A percentile compares a stretch with the other conserved stretches of the same genome.
Conservation (phyloP, 2,113 vertebrate species). For the Nothobranchius furzeri region DNA sequence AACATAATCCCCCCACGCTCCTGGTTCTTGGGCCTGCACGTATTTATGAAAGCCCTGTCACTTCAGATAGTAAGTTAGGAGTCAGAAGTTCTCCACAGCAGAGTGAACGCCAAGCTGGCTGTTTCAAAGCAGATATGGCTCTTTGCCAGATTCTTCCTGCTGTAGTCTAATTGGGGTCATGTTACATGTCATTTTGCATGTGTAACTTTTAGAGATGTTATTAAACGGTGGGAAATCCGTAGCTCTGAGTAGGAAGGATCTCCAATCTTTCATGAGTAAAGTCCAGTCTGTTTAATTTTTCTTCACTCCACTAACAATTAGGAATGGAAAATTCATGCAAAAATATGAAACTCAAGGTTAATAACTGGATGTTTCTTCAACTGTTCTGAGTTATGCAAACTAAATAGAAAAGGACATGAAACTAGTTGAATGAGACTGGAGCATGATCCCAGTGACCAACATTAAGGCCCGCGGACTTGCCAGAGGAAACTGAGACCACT, state of each 20-base stretch:
- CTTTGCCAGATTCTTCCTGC: conserved; percentile 58
- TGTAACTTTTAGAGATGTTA: conserved; percentile 61
- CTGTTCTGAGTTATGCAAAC: too few relatives aligned
- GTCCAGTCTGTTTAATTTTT: background rate
- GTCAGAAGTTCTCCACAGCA: conserved; percentile 60
- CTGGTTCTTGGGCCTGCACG: conserved; percentile 55
- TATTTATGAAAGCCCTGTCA: conserved; percentile 67
- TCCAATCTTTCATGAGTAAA: conserved; percentile 58
- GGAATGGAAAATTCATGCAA: too few relatives aligned
- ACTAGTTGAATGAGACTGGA: too few relatives aligned
- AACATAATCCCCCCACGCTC: conserved; percentile 62
- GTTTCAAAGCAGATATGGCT: conserved; percentile 68
- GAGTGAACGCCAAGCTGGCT: conserved; percentile 41
- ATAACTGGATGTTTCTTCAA: too few relatives aligned
- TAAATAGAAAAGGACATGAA: too few relatives aligned
- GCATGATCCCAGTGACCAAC: too few relatives aligned
- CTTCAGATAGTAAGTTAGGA: conserved; percentile 63
- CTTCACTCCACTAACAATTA: too few relatives aligned
- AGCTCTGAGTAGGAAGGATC: conserved; percentile 42
- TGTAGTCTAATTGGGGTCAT: conserved; percentile 74
- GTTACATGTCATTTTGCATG: conserved; percentile 62
- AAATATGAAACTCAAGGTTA: too few relatives aligned
- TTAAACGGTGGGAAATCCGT: conserved; percentile 55
- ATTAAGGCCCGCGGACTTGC: too few relatives aligned
- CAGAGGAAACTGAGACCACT: too few relatives aligned